Evolutionary conservation across 2,113 vertebrate species (phyloP).

Genomic region (Sigmodon hispidus): DNA sequence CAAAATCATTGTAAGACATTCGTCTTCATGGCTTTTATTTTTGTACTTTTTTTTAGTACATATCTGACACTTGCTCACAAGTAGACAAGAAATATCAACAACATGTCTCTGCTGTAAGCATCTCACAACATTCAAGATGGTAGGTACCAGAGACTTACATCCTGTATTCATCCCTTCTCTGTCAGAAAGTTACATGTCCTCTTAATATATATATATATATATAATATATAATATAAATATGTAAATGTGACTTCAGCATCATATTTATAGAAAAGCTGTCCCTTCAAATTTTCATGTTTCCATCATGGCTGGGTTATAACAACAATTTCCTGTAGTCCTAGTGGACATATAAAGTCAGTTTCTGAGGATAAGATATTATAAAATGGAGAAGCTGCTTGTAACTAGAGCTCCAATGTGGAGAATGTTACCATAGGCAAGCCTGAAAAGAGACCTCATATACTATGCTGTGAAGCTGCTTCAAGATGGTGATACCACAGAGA

Average conservation of each 20-base stretch:
- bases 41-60: not conserved
- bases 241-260: not conserved
- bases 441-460: not conserved
- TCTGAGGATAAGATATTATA: conserved; percentile 3
- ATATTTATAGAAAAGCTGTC: conserved; percentile 38
- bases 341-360: not conserved
- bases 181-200: not conserved
- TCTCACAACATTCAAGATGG: not conserved
- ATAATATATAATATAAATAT: conserved; percentile 31
- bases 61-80: not conserved
- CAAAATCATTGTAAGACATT: not conserved
- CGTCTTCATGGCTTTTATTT: not conserved
- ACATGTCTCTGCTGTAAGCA: not conserved
- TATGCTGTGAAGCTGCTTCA: not conserved
- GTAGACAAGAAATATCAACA: not conserved
- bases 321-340: not conserved
- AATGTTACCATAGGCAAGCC: not conserved
- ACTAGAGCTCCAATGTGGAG: not conserved
- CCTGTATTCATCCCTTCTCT: not conserved
- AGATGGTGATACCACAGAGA: not conserved
- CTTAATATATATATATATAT: not conserved
- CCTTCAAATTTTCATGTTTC: not conserved
- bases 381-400: not conserved
- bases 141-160: not conserved
- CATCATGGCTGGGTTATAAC: not conserved